Evolutionary conservation across 2,113 vertebrate genomes (phyloP), one percentile per base, ranked within the genome.

Genomic region (Spermophilus dauricus): DNA sequence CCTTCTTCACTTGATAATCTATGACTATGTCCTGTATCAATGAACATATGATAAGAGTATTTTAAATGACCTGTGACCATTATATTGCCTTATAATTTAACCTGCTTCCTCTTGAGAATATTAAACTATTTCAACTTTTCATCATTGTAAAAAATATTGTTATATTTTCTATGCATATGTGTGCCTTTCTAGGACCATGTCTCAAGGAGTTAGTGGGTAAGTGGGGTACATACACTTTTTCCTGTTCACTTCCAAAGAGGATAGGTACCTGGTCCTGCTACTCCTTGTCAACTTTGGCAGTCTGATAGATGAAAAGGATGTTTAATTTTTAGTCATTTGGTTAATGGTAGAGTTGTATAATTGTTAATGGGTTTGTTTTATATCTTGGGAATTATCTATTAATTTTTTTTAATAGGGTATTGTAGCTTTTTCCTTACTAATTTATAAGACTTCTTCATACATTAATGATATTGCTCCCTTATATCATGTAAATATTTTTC

Each of bases 261-360:
- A 45, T n/a, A 0, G 10, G 24, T 2, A 10, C 37, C 20, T 67
- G 17, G 22, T 48, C 42, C 28, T 53, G 8, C 70, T 58, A 37
- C 48, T 70, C 2, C 32, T 84, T 37, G 58, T 53, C 37, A 61
- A 0, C 22, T 37, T n/a, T 73, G 67, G 45, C 39, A 17, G 17
- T 86, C 56, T 65, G n/a, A 65, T 48, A 69, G 39, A 30, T 82
- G 69, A 42, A 92, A 82, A 80, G 51, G 14, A 10, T 51, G 61
- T 34, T 95, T 80, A 51, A 51, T 76, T 91, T 90, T 80, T 51
- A 86, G 13, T 91, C 70, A 37, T 39, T 91, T 91, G 32, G 32
- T 61, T 67, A 89, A 67, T 56, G 53, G 30, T 76, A 24, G 76
- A n/a, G 14, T 76, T 76, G 61, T 20, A 75, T n/a, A 65, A 4